These are phyloP conservation scores for Oncorhynchus clarkii DNA, from an alignment of 2,113 vertebrate species.

Conservation along the genomic window DNA sequence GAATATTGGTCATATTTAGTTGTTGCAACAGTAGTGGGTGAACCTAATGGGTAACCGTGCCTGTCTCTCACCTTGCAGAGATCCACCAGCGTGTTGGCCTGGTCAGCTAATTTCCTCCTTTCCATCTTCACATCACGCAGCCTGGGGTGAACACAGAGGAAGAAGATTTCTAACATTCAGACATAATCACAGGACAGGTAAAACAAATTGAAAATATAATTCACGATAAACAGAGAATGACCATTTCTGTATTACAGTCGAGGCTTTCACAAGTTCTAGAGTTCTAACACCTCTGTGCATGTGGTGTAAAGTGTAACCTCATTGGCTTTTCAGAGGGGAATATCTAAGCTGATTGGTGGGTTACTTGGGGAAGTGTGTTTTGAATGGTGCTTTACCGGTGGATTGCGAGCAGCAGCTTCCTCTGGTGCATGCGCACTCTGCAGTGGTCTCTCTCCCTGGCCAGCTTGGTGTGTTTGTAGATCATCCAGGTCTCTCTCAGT, in stretches of 20 bases:
- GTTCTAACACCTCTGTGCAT: no score
- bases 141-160: slow-evolving; percentile 56
- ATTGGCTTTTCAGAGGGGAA: no score
- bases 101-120: slow-evolving; percentile 86
- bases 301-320: no score
- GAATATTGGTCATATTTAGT: background rate
- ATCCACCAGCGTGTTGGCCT: slow-evolving; percentile 85
- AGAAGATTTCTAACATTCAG: background rate
- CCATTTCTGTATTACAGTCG: slow-evolving; percentile 26
- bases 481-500: slow-evolving; percentile 98
- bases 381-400: slow-evolving; percentile 84
- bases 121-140: slow-evolving; percentile 89
- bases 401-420: slow-evolving; percentile 97
- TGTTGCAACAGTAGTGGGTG: background rate
- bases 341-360: background rate
- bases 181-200: background rate
- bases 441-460: slow-evolving; percentile 85
- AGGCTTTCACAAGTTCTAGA: no score
- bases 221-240: no score
- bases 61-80: slow-evolving; percentile 66
- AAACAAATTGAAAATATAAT: no score
- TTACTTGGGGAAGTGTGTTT: no score
- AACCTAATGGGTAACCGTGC: background rate
- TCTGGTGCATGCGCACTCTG: slow-evolving; percentile 93
- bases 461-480: slow-evolving; percentile 96